Evolutionary conservation across 2,888 invertebrate species (phyloP).

Genomic region (Heterodera filipjevi): DNA sequence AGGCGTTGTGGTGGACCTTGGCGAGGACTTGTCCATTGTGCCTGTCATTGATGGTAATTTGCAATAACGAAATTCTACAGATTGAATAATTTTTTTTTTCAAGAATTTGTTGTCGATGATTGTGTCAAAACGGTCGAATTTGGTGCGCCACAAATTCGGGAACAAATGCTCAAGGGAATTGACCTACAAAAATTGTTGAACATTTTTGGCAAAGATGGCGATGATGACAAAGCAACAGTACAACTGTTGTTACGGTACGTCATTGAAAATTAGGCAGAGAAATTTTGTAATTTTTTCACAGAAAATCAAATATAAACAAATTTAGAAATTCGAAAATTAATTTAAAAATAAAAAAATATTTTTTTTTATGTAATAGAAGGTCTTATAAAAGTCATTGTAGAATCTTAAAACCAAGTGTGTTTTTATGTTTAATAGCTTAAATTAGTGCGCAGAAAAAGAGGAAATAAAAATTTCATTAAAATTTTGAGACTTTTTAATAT

Average conservation of each 20-base stretch:
- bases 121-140: constrained; percentile 70
- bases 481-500: too few species aligned
- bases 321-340: too few species aligned
- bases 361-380: too few species aligned
- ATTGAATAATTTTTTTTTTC: neutral
- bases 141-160: constrained; percentile 69
- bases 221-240: constrained; percentile 57
- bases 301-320: too few species aligned
- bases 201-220: neutral
- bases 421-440: too few species aligned
- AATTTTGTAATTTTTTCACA: too few species aligned
- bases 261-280: constrained; percentile 68
- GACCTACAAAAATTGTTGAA: constrained; percentile 55
- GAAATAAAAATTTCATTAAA: too few species aligned
- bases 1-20: constrained; percentile 72
- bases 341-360: too few species aligned
- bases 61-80: neutral
- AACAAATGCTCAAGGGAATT: constrained; percentile 51
- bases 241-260: constrained; percentile 68
- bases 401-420: too few species aligned
- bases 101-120: constrained; percentile 69
- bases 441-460: too few species aligned
- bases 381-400: too few species aligned
- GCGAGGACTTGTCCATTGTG: constrained; percentile 71
- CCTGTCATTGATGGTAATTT: constrained; percentile 70